Conservation (phyloP, 2,888 invertebrate genomes). For the Acronicta leporina region DNA sequence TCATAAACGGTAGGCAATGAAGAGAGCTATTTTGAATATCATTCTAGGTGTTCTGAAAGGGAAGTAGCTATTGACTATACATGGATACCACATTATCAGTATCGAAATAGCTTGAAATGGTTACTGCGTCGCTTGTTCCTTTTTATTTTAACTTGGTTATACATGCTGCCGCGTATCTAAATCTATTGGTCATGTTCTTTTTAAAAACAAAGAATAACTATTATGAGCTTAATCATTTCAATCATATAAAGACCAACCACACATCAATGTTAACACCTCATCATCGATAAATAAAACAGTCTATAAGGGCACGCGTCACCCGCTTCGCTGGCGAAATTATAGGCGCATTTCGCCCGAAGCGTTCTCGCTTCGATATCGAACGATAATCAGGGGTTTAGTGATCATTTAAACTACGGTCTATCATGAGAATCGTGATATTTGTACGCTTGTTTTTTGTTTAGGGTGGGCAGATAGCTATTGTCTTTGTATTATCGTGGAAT, state of each 20-base stretch:
- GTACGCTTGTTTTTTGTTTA: conserved; percentile 17
- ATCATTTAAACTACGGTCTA: conserved; percentile 60
- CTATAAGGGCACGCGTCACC: conserved; percentile 55
- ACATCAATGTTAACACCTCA: conserved; percentile 40
- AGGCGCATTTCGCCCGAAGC: conserved; percentile 55
- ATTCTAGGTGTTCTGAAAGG: neutral
- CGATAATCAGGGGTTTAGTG: conserved; percentile 56
- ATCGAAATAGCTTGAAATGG: too few species aligned
- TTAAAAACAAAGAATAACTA: neutral
- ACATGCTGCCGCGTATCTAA: too few species aligned
- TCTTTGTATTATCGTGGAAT: neutral
- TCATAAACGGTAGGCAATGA: neutral
- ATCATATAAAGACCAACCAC: conserved; percentile 37
- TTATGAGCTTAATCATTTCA: neutral
- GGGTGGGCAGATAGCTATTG: conserved; percentile 29
- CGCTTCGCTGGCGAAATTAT: conserved; percentile 53
- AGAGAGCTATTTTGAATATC: conserved; percentile 5
- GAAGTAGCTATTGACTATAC: too few species aligned
- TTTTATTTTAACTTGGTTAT: too few species aligned
- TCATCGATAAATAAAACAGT: conserved; percentile 50
- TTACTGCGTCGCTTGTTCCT: too few species aligned
- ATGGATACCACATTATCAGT: conserved; percentile 2
- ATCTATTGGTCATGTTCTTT: conserved; percentile 23
- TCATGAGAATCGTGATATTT: conserved; percentile 41
- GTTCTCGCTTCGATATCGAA: conserved; percentile 54